Base-by-base conservation (phyloP, 2,797 vertebrate genomes). In the Heteromormyrus szaboi region DNA sequence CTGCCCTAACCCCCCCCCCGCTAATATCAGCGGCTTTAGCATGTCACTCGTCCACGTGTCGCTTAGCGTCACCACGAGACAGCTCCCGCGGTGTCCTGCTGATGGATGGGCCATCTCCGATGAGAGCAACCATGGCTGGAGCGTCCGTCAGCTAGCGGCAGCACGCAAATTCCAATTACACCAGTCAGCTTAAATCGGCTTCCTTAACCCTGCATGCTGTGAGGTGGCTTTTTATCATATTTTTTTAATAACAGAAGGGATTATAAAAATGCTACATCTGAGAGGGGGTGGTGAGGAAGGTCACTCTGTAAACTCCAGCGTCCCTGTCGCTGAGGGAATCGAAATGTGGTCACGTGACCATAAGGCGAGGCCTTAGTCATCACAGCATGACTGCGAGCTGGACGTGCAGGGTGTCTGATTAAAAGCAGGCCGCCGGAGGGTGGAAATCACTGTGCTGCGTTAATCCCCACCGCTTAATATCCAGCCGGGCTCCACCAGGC, bases 341-440 rank as follows among this genome's bases (percentile, higher is more conserved):
- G 8, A 84, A 5, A 84, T 0, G 9, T 51, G 46, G 9, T 25
- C 46, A 44, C 41, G 2, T 84, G 46, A 51, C 46, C n/a, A 29
- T 51, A 51, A 51, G 46, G n/a, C 4, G 4, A 9, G 25, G 6
- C 17, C 2, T 22, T 22, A 22, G 22, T 22, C 12, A 2, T 84
- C 76, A 29, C 50, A 48, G 72, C 37, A 6, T 5, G 51, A 59
- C 76, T 29, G 76, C 8, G 41, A 22, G 37, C 68, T 79, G 33
- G 65, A 79, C 48, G 11, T 41, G 87, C 53, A 59, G 54, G 88
- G 53, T 84, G 88, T 88, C 88, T 88, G 88, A 88, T 88, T 84
- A 88, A 79, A 88, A 54, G 76, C 88, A 22, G 79, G 56, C 76
- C 53, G 53, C 79, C 53, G 22, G 37, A 88, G 87, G 87, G 51